Conservation (phyloP, 2,797 vertebrate species). For the Peromyscus melanophrys region DNA sequence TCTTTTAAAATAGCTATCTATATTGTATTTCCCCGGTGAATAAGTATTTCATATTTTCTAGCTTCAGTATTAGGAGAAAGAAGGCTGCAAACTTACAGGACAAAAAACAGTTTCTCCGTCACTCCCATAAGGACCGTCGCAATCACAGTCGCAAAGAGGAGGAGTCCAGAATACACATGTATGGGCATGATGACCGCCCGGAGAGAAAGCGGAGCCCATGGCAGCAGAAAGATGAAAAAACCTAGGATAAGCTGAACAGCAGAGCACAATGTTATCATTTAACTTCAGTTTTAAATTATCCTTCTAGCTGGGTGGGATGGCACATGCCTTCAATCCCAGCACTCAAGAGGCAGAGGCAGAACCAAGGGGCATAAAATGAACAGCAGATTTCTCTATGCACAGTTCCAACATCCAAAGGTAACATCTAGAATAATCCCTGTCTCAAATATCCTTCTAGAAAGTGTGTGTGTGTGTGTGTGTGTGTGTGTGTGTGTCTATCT, state of each 20-base stretch:
- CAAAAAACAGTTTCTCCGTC: constrained; percentile 97
- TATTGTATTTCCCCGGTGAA: constrained; percentile 55
- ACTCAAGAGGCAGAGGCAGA: background rate
- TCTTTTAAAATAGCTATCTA: constrained; percentile 39
- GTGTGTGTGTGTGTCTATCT: background rate
- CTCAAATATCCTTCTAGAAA: background rate
- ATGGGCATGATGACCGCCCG: constrained; percentile 93
- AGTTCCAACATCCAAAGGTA: background rate
- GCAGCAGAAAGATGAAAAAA: constrained; percentile 93
- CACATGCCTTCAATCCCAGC: background rate
- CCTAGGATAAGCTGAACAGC: constrained; percentile 94
- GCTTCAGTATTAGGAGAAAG: constrained; percentile 54
- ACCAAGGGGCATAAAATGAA: constrained; percentile 11
- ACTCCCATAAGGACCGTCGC: constrained; percentile 95
- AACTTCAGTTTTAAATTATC: constrained; percentile 59
- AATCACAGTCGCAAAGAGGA: constrained; percentile 94
- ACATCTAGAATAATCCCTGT: background rate
- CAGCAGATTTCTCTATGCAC: background rate
- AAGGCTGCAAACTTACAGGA: constrained; percentile 92
- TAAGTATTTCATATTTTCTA: constrained; percentile 50
- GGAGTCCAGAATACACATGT: constrained; percentile 94
- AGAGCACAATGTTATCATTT: constrained; percentile 68
- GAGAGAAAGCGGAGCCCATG: constrained; percentile 91
- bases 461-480: background rate
- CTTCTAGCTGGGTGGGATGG: background rate